Conservation (phyloP, 2,888 invertebrate genomes). For the Plebejus melissa region DNA sequence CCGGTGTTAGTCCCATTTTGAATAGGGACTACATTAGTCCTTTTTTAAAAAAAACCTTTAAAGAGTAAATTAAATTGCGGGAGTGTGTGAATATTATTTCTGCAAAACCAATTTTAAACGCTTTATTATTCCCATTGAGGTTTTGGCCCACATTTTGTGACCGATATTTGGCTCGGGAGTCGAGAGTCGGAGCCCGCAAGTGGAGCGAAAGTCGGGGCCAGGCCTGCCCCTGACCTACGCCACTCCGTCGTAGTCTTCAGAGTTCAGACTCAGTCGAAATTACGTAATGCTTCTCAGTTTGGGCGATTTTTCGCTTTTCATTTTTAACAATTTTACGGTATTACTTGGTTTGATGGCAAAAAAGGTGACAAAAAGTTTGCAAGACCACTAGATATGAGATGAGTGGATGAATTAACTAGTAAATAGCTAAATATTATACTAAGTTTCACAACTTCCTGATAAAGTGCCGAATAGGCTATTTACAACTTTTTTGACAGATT, state of each 20-base stretch:
- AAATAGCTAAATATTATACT: not conserved
- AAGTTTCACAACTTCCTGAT: too few species aligned
- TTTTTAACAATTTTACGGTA: not conserved
- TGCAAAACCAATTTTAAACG: not conserved
- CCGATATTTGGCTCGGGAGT: conserved; percentile 11
- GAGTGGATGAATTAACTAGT: not conserved
- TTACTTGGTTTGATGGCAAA: not conserved
- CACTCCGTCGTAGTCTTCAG: conserved; percentile 6
- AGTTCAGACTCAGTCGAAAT: not conserved
- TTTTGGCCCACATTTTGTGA: conserved; percentile 16
- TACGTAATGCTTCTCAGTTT: conserved; percentile 1
- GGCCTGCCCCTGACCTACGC: conserved; percentile 23
- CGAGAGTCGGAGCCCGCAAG: conserved; percentile 14
- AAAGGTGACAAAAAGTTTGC: not conserved
- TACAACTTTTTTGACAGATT: too few species aligned
- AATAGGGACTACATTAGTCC: too few species aligned
- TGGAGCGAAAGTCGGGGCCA: conserved; percentile 17
- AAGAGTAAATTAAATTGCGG: not conserved
- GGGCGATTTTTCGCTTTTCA: not conserved
- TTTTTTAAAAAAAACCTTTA: not conserved
- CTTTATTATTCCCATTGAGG: not conserved
- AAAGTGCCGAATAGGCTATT: too few species aligned
- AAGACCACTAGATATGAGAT: not conserved
- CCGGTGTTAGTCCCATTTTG: too few species aligned
- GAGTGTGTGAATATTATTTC: too few species aligned